Base-by-base conservation (phyloP, 2,113 vertebrate species). In the Nesospiza acunhae region DNA sequence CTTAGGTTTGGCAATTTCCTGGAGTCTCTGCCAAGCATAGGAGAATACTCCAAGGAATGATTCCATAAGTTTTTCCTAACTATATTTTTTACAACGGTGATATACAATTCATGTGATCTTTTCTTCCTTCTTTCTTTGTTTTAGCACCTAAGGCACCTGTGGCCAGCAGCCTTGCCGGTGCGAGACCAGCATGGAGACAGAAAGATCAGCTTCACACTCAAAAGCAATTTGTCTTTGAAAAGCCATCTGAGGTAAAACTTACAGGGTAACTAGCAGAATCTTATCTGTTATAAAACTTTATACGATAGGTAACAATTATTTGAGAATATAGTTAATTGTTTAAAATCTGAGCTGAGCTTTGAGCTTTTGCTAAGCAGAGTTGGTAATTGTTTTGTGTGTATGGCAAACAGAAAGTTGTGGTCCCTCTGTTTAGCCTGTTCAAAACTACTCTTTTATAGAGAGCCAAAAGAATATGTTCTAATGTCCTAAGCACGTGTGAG, bases 161-260 rank as follows among this genome's bases (percentile, higher is more conserved):
- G 44, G 30, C 62, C 52, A 84, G 58, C 56, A 91, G 4, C 60
- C 42, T 13, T 83, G 31, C 31, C 35, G 75, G 69, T 10, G 28
- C 59, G 16, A 59, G 69, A 22, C 93, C 86, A 3, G 77, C 96
- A 11, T 98, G 98, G 98, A 94, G 59, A 50, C 94, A n/a, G 88
- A 97, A 96, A 55, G 97, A 98, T 49, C 95, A 75, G 24, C 46
- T 59, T 56, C 67, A 46, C 11, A 4, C 87, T 55, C 94, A 96
- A 46, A 97, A 91, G 60, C 97, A 94, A 1, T 99, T 99, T 97
- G 97, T 99, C 70, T 99, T 99, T 96, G 94, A 64, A 95, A 98
- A 98, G 74, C 98, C 98, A 35, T 58, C 93, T 76, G 93, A 98
- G 97, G 97, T 98, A 97, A 97, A 74, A 84, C 53, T 77, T 31